Base-by-base conservation (phyloP, 2,113 vertebrate species). In the Ia io region DNA sequence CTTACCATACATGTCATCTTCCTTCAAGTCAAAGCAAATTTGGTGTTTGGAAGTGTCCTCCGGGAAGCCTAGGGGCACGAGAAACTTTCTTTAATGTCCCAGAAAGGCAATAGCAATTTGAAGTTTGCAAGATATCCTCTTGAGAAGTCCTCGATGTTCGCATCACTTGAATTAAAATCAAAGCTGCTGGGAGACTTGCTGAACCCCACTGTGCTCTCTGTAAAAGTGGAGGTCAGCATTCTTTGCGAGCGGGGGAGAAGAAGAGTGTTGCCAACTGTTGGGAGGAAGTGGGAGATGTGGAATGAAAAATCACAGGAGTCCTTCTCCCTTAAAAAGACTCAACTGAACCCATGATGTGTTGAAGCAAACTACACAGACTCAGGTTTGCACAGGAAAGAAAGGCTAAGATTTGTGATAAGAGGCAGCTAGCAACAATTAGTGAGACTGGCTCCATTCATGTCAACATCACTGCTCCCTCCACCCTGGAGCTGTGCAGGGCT, bases 1-100 rank as follows among this genome's bases (percentile, higher is more conserved):
- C 96, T 96, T 94, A 80, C 90, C 82, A 89, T 95, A 83, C 92
- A 84, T 80, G 94, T 97, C 96, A 90, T 94, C 95, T 97, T 83
- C 77, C 93, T 95, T 97, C 94, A 93, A 97, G 96, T 97, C 95
- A 97, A 97, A 97, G 96, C 78, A 93, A 96, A 95, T 95, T 96
- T 92, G 92, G 95, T 97, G 85, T 97, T 96, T 95, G 90, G 88
- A 94, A 92, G 94, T 91, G 85, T 96, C 97, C 96, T 96, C 96
- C 30, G 83, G 97, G 96, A 97, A 94, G 97, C 97, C 96, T 32
- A 95, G 92, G 95, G 97, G 97, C 96, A 97, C 91, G 78, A 97
- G 91, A 97, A 97, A 95, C 97, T 97, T 96, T 95, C 97, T 97
- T 97, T 97, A 97, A 96, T 96, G 96, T 97, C 97, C 97, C 96